phyloP scores from a whole-genome alignment of 2,888 invertebrate genomes.

The Oconnorella tubifera region DNA sequence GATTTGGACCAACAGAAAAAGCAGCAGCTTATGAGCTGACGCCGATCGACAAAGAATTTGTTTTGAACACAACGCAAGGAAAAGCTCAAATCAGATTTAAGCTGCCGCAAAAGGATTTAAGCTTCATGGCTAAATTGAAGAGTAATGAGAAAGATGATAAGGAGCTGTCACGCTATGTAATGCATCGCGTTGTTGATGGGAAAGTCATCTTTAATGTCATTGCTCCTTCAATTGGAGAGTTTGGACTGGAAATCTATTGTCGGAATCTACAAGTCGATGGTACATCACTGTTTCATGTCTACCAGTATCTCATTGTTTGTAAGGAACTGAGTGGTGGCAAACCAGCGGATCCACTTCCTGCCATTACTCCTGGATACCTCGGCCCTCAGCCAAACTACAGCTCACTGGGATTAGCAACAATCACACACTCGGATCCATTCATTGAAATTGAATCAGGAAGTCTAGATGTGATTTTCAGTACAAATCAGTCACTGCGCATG shows the following conservation, averaged over 20 bases:
- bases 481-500: conserved; percentile 46
- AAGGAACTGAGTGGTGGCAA: conserved; percentile 39
- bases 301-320: conserved; percentile 53
- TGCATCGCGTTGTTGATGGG: conserved; percentile 51
- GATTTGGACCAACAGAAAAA: conserved; percentile 52
- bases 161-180: conserved; percentile 48
- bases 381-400: conserved; percentile 52
- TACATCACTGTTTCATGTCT: conserved; percentile 51
- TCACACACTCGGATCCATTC: conserved; percentile 51
- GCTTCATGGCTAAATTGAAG: conserved; percentile 55
- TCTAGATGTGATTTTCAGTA: conserved; percentile 38
- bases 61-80: conserved; percentile 44
- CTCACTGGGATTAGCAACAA: conserved; percentile 46
- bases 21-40: conserved; percentile 49
- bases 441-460: conserved; percentile 48
- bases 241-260: conserved; percentile 53
- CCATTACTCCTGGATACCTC: conserved; percentile 48
- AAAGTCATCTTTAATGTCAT: conserved; percentile 52
- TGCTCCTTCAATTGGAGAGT: conserved; percentile 51
- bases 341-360: conserved; percentile 48
- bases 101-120: conserved; percentile 34
- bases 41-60: conserved; percentile 49
- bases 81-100: conserved; percentile 50
- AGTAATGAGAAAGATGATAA: conserved; percentile 45
- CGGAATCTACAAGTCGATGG: conserved; percentile 53